Evolutionary conservation across 2,113 vertebrate species (phyloP).

Genomic region (Pelecanoides urinatrix): DNA sequence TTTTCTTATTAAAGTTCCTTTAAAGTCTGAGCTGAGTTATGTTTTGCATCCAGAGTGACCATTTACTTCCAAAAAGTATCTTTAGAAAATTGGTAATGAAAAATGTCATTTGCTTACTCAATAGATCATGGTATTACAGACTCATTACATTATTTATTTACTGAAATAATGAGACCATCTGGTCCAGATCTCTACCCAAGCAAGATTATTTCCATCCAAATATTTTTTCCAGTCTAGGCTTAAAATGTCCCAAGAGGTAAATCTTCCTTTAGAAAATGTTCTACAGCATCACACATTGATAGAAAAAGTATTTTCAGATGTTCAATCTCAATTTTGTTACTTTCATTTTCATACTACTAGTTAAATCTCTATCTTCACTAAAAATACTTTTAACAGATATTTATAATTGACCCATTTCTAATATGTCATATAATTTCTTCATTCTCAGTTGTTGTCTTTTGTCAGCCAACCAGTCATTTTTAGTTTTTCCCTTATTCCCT

Average conservation of each 20-base stretch:
- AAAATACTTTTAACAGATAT: neutral
- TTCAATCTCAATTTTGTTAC: neutral
- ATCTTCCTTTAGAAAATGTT: neutral
- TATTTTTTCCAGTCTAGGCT: neutral
- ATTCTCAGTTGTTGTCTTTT: neutral
- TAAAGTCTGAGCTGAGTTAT: neutral
- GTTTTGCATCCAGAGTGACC: neutral
- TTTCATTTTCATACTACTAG: neutral
- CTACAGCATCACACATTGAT: neutral
- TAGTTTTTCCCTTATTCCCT: neutral
- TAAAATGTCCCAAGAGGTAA: neutral
- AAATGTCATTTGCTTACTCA: constrained; percentile 51
- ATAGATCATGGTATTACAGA: constrained; percentile 23
- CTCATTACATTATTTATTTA: constrained; percentile 45
- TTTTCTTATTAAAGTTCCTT: neutral
- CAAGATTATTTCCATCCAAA: constrained; percentile 6
- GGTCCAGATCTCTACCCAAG: constrained; percentile 20
- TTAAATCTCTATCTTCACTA: neutral
- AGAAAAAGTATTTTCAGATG: neutral
- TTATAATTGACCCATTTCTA: neutral
- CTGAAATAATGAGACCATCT: constrained; percentile 44
- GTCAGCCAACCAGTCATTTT: neutral
- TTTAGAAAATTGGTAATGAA: constrained; percentile 48
- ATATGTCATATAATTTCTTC: neutral
- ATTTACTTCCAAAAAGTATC: neutral